Evolutionary conservation across 2,797 vertebrate genomes (phyloP).

Genomic region (Luscinia luscinia): DNA sequence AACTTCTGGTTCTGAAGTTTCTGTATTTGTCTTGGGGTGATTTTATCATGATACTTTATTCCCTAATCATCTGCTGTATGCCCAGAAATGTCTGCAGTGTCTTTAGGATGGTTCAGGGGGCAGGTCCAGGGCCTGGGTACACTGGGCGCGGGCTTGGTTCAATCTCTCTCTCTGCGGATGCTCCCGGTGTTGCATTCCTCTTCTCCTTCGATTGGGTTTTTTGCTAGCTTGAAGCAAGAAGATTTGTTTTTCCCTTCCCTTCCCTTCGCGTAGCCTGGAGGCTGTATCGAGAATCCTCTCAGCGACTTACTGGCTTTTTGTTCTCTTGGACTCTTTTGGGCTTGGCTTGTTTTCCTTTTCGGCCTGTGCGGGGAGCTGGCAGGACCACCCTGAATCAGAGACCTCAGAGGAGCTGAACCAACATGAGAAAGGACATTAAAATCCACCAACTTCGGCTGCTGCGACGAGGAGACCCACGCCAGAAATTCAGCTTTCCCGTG

Average conservation of each 20-base stretch:
- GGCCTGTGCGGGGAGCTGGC: too few relatives aligned
- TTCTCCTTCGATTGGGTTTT: background rate
- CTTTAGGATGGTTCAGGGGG: background rate
- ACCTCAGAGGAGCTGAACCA: background rate
- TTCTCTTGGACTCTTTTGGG: background rate
- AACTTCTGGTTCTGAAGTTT: background rate
- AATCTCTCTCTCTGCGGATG: background rate
- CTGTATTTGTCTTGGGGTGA: background rate
- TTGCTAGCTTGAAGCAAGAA: background rate
- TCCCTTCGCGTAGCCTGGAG: background rate
- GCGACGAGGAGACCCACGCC: too few relatives aligned
- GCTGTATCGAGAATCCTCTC: background rate
- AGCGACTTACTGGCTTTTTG: background rate
- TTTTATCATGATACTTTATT: background rate
- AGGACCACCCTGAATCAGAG: rapidly evolving
- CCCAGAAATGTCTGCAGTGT: background rate
- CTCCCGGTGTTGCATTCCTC: background rate
- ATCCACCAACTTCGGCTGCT: background rate
- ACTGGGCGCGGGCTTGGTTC: background rate
- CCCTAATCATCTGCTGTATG: background rate
- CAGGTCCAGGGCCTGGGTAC: background rate
- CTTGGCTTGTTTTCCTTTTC: background rate
- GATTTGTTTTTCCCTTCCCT: background rate
- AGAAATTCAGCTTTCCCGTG: background rate
- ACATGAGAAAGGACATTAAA: background rate